Evolutionary conservation across 1,140 invertebrate species (phyloP).

Genomic region (Eurosta solidaginis): DNA sequence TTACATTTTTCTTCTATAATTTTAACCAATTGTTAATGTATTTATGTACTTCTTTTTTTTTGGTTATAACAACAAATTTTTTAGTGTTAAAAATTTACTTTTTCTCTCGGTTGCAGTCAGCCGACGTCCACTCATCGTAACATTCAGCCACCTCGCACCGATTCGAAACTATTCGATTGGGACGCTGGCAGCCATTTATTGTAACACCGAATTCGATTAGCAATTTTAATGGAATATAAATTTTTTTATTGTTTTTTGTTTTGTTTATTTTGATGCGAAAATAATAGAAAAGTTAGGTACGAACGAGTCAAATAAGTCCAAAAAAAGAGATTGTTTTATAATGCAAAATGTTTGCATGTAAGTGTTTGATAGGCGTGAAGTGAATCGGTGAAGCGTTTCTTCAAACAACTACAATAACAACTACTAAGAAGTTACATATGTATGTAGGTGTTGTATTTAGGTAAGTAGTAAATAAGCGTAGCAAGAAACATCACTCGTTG

Average conservation of each 20-base stretch:
- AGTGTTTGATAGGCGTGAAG: slow-evolving; percentile 24
- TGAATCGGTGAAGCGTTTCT: slow-evolving; percentile 37
- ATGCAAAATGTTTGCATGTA: slow-evolving; percentile 11
- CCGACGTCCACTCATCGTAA: slow-evolving; percentile 22
- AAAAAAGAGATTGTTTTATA: neutral
- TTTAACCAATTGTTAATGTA: slow-evolving; percentile 5
- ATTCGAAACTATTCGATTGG: slow-evolving; percentile 25
- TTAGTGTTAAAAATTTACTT: slow-evolving; percentile 31
- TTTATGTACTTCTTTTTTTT: slow-evolving; percentile 14
- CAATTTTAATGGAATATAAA: neutral
- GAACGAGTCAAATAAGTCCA: neutral
- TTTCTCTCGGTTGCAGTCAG: slow-evolving; percentile 15
- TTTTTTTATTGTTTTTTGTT: slow-evolving; percentile 25
- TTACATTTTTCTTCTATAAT: slow-evolving; percentile 38
- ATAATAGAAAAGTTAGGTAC: slow-evolving; percentile 7
- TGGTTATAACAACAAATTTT: neutral
- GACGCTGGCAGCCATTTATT: slow-evolving; percentile 22
- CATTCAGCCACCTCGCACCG: neutral
- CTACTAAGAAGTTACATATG: neutral
- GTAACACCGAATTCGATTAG: slow-evolving; percentile 24
- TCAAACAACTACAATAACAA: slow-evolving; percentile 30
- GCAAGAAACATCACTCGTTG: neutral
- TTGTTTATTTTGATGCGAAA: slow-evolving; percentile 19
- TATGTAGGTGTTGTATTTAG: neutral
- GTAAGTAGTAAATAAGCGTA: neutral